Base-by-base conservation (phyloP, 2,888 invertebrate species). In the Apeira syringaria region DNA sequence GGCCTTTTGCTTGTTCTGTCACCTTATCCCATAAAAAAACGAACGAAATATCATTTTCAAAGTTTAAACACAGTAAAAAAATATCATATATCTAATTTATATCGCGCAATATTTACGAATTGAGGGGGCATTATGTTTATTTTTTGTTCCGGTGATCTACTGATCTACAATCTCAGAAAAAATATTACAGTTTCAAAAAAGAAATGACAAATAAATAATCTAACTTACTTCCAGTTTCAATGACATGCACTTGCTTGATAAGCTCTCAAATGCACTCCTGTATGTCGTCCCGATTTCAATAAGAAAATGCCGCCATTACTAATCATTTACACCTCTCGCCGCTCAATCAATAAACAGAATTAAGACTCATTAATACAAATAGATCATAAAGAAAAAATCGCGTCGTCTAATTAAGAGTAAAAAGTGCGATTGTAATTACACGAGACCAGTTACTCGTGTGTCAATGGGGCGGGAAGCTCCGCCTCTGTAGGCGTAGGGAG, bases 401-500 rank as follows among this genome's bases (percentile, higher is more conserved):
- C 38, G 20, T 25, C 28, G 29, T 44, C 64, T 75, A 72, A 76
- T 72, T 68, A 67, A 68, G 68, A 66, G 59, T 68, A 71, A 73
- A 72, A 77, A 74, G 76, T 74, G 64, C 68, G 59, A 63, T 67
- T 56, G 57, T 59, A 61, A 68, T 68, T 64, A 61, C 20, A 29
- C 35, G 15, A 35, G 53, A 51, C 50, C 56, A 54, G 55, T 61
- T 53, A 51, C 56, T 50, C 39, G 53, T 42, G 50, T 39, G 49
- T 49, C 7, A 64, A 55, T 63, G 65, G 77, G 81, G 79, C 76
- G 77, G 58, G 47, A 47, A 41, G 68, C 77, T 56, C 75, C 80
- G 80, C 80, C 83, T 68, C 24, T 56, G 59, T 69, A 75, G 85
- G 84, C 85, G 85, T 80, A 71, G 84, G 85, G 86, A 85, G 87